These are phyloP conservation scores for Agrilus mali DNA, from an alignment of 2,888 invertebrate species.

Conservation along the genomic window DNA sequence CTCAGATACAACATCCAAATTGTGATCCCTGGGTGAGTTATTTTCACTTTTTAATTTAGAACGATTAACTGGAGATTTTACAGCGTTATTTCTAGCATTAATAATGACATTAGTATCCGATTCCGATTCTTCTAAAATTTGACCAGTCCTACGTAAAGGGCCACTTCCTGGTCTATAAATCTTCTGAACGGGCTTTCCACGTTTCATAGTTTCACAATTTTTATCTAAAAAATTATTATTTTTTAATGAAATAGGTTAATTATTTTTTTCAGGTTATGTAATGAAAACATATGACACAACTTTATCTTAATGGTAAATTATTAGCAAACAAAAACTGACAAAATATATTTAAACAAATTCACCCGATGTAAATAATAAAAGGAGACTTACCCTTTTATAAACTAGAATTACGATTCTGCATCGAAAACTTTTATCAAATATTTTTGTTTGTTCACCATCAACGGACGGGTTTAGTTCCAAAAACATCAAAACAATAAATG, in stretches of 20 bases:
- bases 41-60: slow-evolving; percentile 20
- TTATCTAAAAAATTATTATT: too few relatives aligned
- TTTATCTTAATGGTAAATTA: neutral
- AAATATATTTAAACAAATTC: too few relatives aligned
- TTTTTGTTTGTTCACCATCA: neutral
- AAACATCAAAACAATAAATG: too few relatives aligned
- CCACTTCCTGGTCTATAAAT: slow-evolving; percentile 69
- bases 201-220: slow-evolving; percentile 32
- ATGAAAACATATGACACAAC: slow-evolving; percentile 4
- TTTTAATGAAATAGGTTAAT: too few relatives aligned
- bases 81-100: slow-evolving; percentile 18
- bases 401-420: neutral
- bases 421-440: neutral
- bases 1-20: slow-evolving; percentile 16
- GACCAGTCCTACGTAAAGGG: slow-evolving; percentile 53
- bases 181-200: slow-evolving; percentile 55
- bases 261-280: slow-evolving; percentile 6
- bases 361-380: too few relatives aligned
- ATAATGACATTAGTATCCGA: slow-evolving; percentile 23
- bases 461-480: too few relatives aligned
- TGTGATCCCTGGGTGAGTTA: slow-evolving; percentile 21
- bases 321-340: too few relatives aligned
- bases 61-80: slow-evolving; percentile 14
- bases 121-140: slow-evolving; percentile 46
- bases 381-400: neutral